These are phyloP conservation scores for Agrochola circellaris DNA, from an alignment of 2,888 invertebrate genomes.

Conservation along the genomic window DNA sequence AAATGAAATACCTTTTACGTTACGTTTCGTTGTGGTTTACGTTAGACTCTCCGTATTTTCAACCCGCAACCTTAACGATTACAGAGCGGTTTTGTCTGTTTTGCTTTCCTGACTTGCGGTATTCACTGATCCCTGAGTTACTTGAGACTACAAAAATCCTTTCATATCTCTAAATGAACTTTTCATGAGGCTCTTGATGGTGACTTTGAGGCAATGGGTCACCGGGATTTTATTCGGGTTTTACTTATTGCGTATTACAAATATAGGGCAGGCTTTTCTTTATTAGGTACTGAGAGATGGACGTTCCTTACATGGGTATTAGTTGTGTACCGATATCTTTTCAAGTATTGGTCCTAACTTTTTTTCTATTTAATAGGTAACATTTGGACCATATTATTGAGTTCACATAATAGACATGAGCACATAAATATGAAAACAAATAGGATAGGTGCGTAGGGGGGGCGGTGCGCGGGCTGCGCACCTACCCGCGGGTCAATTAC, in stretches of 20 bases:
- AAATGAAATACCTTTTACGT: constrained; percentile 71
- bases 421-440: constrained; percentile 73
- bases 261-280: constrained; percentile 48
- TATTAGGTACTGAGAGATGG: constrained; percentile 47
- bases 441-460: constrained; percentile 80
- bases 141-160: constrained; percentile 73
- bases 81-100: constrained; percentile 71
- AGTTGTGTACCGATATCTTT: background rate
- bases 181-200: constrained; percentile 74
- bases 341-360: constrained; percentile 8
- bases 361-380: constrained; percentile 3
- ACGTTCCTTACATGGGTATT: background rate
- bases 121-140: constrained; percentile 69
- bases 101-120: constrained; percentile 72
- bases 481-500: constrained; percentile 87
- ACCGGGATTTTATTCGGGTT: constrained; percentile 67
- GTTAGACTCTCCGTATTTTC: constrained; percentile 66
- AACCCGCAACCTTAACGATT: constrained; percentile 70
- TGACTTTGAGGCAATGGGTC: constrained; percentile 77
- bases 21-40: constrained; percentile 71
- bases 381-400: constrained; percentile 29
- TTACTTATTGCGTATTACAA: constrained; percentile 47
- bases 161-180: constrained; percentile 78
- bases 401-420: constrained; percentile 62
- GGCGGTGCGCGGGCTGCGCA: constrained; percentile 82